A percentile compares a stretch with the other conserved stretches of the same genome.
Conservation (phyloP, 2,888 invertebrate species). For the Nudaria mundana region DNA sequence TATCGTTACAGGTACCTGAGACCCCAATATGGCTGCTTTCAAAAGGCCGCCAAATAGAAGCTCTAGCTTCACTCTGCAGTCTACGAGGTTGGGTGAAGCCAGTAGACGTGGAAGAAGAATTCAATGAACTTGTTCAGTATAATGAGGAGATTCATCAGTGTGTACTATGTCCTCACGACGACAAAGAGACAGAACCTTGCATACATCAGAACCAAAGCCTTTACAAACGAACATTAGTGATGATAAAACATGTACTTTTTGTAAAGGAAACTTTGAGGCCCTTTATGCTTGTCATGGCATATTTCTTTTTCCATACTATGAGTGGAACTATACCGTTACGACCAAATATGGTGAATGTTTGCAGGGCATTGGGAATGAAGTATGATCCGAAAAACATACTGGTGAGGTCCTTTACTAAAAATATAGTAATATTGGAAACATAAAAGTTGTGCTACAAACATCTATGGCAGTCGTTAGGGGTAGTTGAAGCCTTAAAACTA, state of each 20-base stretch:
- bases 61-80: constrained; percentile 74
- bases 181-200: constrained; percentile 43
- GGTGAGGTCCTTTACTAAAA: constrained; percentile 54
- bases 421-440: not conserved
- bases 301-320: constrained; percentile 77
- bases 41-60: constrained; percentile 77
- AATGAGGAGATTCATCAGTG: constrained; percentile 59
- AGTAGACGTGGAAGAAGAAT: constrained; percentile 74
- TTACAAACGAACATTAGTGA: constrained; percentile 44
- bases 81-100: constrained; percentile 79
- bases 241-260: constrained; percentile 61
- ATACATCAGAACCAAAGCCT: constrained; percentile 47
- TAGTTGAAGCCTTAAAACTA: no score
- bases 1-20: constrained; percentile 75
- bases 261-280: constrained; percentile 78
- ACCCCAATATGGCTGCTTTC: constrained; percentile 82
- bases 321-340: constrained; percentile 73
- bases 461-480: no score
- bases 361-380: constrained; percentile 71
- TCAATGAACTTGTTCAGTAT: constrained; percentile 68
- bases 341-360: constrained; percentile 80
- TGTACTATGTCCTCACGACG: constrained; percentile 55
- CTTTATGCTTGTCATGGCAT: constrained; percentile 71
- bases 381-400: constrained; percentile 67
- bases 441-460: no score